Evolutionary conservation across 1,140 invertebrate species (phyloP).

Genomic region (Lepidurus arcticus): DNA sequence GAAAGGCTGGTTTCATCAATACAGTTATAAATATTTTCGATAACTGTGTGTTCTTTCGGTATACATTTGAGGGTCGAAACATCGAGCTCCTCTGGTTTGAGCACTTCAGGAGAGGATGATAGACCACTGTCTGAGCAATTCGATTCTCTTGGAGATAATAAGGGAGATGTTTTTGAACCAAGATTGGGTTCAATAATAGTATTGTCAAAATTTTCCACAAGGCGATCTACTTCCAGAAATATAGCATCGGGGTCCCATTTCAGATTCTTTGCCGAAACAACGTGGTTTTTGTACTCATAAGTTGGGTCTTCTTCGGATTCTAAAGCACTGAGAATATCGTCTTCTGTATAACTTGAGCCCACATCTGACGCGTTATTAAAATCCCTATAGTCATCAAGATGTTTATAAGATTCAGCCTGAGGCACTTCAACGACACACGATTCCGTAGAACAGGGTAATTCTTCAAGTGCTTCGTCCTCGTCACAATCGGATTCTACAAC

Average conservation of each 20-base stretch:
- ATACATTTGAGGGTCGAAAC: background rate
- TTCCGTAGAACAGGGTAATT: constrained; percentile 29
- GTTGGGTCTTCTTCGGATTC: background rate
- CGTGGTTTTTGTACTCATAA: background rate
- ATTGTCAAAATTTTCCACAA: constrained; percentile 30
- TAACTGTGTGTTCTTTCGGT: background rate
- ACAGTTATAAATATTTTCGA: background rate
- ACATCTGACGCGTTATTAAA: background rate
- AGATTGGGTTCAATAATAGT: background rate
- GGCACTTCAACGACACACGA: constrained; percentile 30
- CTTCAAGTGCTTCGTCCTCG: background rate
- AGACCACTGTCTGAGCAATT: background rate
- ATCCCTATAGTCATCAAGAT: background rate
- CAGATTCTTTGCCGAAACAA: background rate
- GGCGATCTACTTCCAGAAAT: constrained; percentile 33
- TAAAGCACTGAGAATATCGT: background rate
- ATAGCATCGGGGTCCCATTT: constrained; percentile 33
- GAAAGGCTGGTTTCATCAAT: background rate
- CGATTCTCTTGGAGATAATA: background rate
- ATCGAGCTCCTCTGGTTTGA: background rate
- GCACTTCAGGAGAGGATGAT: background rate
- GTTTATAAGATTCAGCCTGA: background rate
- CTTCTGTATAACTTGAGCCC: background rate
- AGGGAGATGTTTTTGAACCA: background rate
- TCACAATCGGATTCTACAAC: constrained; percentile 31